phyloP scores from a whole-genome alignment of 1,140 invertebrate species.

The Nebria ingens region DNA sequence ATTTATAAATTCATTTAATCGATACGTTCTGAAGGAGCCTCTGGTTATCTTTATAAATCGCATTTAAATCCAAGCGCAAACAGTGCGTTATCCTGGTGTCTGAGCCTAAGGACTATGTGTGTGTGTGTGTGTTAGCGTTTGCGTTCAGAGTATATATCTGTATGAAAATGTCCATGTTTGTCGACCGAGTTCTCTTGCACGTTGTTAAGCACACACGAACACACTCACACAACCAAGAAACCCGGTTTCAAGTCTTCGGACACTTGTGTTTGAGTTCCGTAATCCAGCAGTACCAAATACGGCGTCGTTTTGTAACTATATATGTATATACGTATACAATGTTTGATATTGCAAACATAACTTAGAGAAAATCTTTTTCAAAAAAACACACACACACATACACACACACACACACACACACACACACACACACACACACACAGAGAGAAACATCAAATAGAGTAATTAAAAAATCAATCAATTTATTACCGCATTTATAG shows the following conservation, averaged over 20 bases:
- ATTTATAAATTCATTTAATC: too few species aligned
- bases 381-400: background rate
- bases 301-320: background rate
- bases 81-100: too few species aligned
- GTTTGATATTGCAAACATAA: background rate
- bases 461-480: too few species aligned
- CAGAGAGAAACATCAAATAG: too few species aligned
- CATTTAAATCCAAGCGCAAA: too few species aligned
- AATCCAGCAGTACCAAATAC: slow-evolving; percentile 17
- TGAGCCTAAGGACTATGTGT: background rate
- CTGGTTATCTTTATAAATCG: too few species aligned
- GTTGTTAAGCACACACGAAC: slow-evolving; percentile 5
- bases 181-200: background rate
- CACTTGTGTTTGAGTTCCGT: slow-evolving; percentile 37
- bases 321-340: background rate
- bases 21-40: too few species aligned
- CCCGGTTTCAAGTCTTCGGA: slow-evolving; percentile 19
- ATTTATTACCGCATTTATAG: too few species aligned
- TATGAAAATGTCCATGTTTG: background rate
- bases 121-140: background rate
- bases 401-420: background rate
- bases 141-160: too few species aligned
- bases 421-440: too few species aligned
- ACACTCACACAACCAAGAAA: too few species aligned
- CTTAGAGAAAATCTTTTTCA: background rate